These are phyloP conservation scores for Aviceda subcristata DNA, from an alignment of 2,113 vertebrate genomes.

Conservation along the genomic window DNA sequence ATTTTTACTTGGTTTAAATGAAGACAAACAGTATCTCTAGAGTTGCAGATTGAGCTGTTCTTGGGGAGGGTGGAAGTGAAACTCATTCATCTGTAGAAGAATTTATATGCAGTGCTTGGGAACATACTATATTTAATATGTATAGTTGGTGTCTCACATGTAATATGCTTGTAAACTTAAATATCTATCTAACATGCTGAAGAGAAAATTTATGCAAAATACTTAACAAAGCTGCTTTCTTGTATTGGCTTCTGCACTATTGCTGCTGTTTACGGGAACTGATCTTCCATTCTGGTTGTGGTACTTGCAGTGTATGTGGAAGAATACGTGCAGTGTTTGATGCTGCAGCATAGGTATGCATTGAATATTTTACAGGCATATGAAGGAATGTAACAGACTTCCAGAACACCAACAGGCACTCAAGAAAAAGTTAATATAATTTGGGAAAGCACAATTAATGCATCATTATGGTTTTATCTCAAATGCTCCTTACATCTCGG, in stretches of 20 bases:
- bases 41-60: background rate
- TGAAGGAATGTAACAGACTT: background rate
- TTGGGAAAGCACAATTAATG: background rate
- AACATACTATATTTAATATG: background rate
- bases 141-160: background rate
- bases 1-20: background rate
- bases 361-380: background rate
- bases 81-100: background rate
- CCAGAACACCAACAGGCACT: background rate
- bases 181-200: background rate
- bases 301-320: background rate
- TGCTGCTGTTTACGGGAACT: background rate
- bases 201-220: background rate
- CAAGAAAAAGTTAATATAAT: background rate
- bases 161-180: background rate
- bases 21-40: fast-evolving
- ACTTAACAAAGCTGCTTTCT: background rate
- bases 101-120: background rate
- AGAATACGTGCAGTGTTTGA: background rate
- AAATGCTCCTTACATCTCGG: background rate
- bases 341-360: background rate
- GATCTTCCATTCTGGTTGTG: background rate
- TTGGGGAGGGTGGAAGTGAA: background rate
- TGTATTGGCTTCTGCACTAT: background rate
- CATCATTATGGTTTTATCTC: background rate